phyloP scores from a whole-genome alignment of 2,888 invertebrate genomes.

The Hesperia comma region DNA sequence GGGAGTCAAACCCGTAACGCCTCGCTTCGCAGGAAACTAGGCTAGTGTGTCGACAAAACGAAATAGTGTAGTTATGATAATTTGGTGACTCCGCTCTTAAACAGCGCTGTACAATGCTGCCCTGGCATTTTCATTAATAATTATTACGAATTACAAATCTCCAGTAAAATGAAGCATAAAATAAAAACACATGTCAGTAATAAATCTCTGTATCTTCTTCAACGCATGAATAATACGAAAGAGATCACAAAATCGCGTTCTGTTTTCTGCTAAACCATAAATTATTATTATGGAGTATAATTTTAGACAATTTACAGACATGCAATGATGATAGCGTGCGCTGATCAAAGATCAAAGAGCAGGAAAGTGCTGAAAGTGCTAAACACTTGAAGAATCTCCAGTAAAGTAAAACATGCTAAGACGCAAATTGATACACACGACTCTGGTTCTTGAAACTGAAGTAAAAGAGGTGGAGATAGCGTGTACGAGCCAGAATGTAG shows the following conservation, averaged over 20 bases:
- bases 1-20: too few species aligned
- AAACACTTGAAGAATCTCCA: slow-evolving; percentile 28
- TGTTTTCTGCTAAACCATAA: slow-evolving; percentile 11
- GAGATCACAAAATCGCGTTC: neutral
- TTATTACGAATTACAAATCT: too few species aligned
- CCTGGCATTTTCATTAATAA: too few species aligned
- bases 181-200: too few species aligned
- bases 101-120: neutral
- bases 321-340: slow-evolving; percentile 26
- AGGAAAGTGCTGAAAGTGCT: slow-evolving; percentile 27
- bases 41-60: too few species aligned
- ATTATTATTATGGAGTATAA: slow-evolving; percentile 11
- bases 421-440: neutral
- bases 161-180: too few species aligned
- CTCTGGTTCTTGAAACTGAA: neutral
- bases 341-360: slow-evolving; percentile 35
- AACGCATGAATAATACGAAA: neutral
- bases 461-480: neutral
- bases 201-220: too few species aligned
- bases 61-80: too few species aligned
- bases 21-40: too few species aligned
- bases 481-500: neutral
- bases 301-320: slow-evolving; percentile 32
- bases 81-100: neutral
- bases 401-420: slow-evolving; percentile 1